These are phyloP conservation scores for Steinernema carpocapsae DNA, from an alignment of 2,888 invertebrate species.

Conservation along the genomic window DNA sequence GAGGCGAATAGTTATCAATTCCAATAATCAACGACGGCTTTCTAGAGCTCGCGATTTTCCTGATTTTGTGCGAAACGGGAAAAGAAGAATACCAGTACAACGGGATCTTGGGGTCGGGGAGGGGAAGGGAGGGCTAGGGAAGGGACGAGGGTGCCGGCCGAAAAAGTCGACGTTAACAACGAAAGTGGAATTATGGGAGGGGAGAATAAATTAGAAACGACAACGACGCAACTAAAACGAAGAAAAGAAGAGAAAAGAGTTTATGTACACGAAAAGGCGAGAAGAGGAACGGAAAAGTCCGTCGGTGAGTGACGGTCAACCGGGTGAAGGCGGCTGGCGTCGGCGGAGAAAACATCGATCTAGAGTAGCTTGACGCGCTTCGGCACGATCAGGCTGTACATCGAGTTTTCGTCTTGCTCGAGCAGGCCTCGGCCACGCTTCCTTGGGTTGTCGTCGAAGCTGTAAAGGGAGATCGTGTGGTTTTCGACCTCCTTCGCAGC, in stretches of 20 bases:
- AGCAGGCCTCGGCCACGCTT: constrained; percentile 29
- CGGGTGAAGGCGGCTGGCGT: background rate
- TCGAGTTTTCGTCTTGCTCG: constrained; percentile 27
- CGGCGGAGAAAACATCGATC: background rate
- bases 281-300: constrained; percentile 23
- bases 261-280: constrained; percentile 6
- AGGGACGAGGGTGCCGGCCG: constrained; percentile 13
- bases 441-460: constrained; percentile 27
- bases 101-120: too few species aligned
- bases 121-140: too few species aligned
- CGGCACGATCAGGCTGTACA: constrained; percentile 23
- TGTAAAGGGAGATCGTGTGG: background rate
- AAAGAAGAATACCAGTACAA: constrained; percentile 9
- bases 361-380: constrained; percentile 22
- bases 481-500: background rate
- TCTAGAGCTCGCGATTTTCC: constrained; percentile 26
- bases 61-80: constrained; percentile 3
- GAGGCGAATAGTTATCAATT: background rate
- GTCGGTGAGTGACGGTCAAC: constrained; percentile 31
- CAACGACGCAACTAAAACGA: too few species aligned
- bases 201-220: constrained; percentile 28
- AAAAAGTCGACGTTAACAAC: constrained; percentile 14
- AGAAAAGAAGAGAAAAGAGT: background rate
- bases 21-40: constrained; percentile 19
- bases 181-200: constrained; percentile 24